Evolutionary conservation across 2,113 vertebrate genomes (phyloP), one percentile per base, ranked within the genome.

Genomic region (Campylomormyrus numenius): DNA sequence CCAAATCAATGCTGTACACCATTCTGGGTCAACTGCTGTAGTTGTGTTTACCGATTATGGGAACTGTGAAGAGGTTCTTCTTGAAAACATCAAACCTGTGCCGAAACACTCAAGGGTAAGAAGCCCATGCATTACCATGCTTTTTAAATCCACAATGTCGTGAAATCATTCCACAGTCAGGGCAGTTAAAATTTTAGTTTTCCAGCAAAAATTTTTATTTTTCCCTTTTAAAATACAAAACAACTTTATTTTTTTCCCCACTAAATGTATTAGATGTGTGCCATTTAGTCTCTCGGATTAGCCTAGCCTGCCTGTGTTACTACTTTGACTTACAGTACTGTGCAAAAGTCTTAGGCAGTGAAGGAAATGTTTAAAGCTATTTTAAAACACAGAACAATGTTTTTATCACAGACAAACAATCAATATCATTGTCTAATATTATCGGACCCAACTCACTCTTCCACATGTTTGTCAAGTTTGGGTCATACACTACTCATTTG

Each of bases 21-120:
- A 97, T 88, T 99, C 98, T 17, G 98, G 98, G 92, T 97, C 97
- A 91, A 99, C 98, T 15, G 98, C 98, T 24, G 98, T 99, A 92
- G 98, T 99, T 92, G 98, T 98, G 50, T 99, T 99, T 94, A 96
- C 96, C 89, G 98, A 99, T 92, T 99, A 99, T 89, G 98, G 98
- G 90, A 99, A 99, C 96, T 99, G 99, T 42, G 98, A 99, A 96
- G 98, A 99, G 93, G 97, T 99, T 88, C 97, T 99, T 91, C 96
- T 99, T 92, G 97, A 97, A 93, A 99, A 98, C 96, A 97, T 99
- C 94, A 97, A 96, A 91, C 97, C 98, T 90, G 90, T 98, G 93
- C 93, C 97, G 91, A 94, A 96, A 94, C 98, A 98, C 88, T 93
- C 95, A 5, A 96, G 97, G 98, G 98, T 99, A 96, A 94, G 97